Percentiles rank a stretch among this genome's conserved stretches.
phyloP scores from a whole-genome alignment of 2,113 vertebrate genomes.

The Gopherus evgoodei region DNA sequence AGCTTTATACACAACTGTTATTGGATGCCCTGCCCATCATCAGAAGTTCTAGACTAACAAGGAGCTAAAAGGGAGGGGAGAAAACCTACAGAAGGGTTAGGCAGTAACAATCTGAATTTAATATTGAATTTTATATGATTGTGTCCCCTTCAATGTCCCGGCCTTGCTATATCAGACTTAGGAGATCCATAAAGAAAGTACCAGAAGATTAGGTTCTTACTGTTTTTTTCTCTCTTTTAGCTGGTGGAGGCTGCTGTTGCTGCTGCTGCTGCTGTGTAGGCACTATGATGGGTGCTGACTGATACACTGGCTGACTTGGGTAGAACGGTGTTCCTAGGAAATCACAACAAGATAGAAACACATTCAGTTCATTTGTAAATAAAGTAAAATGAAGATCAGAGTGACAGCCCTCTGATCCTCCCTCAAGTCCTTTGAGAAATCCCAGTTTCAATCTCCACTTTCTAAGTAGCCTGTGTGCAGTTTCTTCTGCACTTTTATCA shows the following conservation, averaged over 20 bases:
- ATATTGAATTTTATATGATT: accelerated
- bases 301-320: constrained; percentile 92
- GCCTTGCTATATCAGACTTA: background rate
- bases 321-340: constrained; percentile 90
- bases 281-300: constrained; percentile 97
- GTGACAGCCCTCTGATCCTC: background rate
- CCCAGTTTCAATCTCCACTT: accelerated
- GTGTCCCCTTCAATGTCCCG: too few species aligned
- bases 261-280: constrained; percentile 93
- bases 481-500: background rate
- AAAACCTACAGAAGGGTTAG: background rate
- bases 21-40: background rate
- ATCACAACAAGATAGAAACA: constrained; percentile 4
- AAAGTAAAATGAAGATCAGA: accelerated
- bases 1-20: background rate
- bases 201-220: constrained; percentile 76
- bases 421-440: background rate
- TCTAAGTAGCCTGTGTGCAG: accelerated
- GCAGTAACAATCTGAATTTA: background rate
- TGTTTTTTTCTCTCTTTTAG: constrained; percentile 98
- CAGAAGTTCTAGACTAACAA: background rate
- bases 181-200: accelerated
- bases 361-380: background rate
- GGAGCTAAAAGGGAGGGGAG: background rate
- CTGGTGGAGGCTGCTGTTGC: constrained; percentile 82